These are phyloP conservation scores for Dolichomitus sp. DNA, from an alignment of 2,888 invertebrate species.

Conservation along the genomic window DNA sequence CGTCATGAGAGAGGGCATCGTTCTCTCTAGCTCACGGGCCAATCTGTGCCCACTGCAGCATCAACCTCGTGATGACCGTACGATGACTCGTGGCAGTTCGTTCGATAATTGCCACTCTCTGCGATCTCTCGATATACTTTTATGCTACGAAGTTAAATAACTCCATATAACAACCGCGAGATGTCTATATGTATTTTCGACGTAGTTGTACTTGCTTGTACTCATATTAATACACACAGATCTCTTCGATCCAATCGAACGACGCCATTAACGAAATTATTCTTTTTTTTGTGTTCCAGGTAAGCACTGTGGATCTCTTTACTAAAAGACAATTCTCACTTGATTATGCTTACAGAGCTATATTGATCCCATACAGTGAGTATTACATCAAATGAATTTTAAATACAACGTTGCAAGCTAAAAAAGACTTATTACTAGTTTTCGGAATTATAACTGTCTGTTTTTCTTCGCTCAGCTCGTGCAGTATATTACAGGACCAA, in stretches of 20 bases:
- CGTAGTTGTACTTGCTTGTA: not conserved
- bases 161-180: not conserved
- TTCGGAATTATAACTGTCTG: not conserved
- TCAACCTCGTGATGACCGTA: constrained; percentile 53
- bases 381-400: not conserved
- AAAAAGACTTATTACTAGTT: no score
- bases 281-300: constrained; percentile 78
- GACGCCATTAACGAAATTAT: constrained; percentile 52
- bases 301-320: constrained; percentile 72
- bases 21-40: constrained; percentile 25
- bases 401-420: not conserved
- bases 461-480: not conserved
- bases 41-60: constrained; percentile 35
- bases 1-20: constrained; percentile 48
- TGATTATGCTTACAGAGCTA: not conserved
- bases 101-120: constrained; percentile 64
- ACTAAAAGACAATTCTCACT: constrained; percentile 6
- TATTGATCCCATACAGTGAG: constrained; percentile 4
- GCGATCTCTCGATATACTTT: constrained; percentile 59
- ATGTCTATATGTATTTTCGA: not conserved
- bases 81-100: constrained; percentile 64
- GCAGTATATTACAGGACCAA: not conserved
- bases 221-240: constrained; percentile 9
- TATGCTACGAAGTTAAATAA: constrained; percentile 17
- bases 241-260: constrained; percentile 6